Evolutionary conservation across 2,113 vertebrate genomes (phyloP).

Genomic region (Pituophis catenifer): DNA sequence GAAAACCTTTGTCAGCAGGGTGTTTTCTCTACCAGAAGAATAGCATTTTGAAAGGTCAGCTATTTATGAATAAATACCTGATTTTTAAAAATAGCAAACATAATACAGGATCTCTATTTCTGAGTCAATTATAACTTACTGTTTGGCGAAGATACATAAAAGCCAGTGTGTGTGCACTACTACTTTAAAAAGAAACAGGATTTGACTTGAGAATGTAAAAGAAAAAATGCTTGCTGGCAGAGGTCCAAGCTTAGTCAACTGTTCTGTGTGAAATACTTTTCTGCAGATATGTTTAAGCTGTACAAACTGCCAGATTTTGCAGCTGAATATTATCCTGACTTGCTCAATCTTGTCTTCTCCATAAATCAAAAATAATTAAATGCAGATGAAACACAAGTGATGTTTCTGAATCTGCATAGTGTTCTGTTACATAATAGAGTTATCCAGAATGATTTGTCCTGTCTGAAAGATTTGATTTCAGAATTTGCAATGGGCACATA

Average conservation of each 20-base stretch:
- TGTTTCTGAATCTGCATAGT: neutral
- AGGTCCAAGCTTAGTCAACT: slow-evolving; percentile 42
- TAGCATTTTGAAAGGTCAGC: neutral
- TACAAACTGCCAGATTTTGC: slow-evolving; percentile 10
- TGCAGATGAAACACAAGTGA: neutral
- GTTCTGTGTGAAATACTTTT: slow-evolving; percentile 33
- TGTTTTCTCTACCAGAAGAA: neutral
- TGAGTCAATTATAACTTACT: neutral
- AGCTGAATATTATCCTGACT: slow-evolving; percentile 36
- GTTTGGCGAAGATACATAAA: neutral
- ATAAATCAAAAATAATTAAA: neutral
- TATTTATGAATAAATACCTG: neutral
- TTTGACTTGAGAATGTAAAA: slow-evolving; percentile 4
- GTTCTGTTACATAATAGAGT: neutral
- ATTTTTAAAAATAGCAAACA: neutral
- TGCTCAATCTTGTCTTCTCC: slow-evolving; percentile 34
- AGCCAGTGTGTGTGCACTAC: neutral
- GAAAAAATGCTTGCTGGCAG: slow-evolving; percentile 31
- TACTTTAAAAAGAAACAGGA: slow-evolving; percentile 24
- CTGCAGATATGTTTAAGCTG: neutral
- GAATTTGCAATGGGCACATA: neutral
- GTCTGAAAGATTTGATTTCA: neutral
- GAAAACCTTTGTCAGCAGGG: neutral
- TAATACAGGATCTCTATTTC: neutral
- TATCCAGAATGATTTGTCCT: neutral